phyloP scores from a whole-genome alignment of 1,140 invertebrate genomes.

The Ganaspis sp. region DNA sequence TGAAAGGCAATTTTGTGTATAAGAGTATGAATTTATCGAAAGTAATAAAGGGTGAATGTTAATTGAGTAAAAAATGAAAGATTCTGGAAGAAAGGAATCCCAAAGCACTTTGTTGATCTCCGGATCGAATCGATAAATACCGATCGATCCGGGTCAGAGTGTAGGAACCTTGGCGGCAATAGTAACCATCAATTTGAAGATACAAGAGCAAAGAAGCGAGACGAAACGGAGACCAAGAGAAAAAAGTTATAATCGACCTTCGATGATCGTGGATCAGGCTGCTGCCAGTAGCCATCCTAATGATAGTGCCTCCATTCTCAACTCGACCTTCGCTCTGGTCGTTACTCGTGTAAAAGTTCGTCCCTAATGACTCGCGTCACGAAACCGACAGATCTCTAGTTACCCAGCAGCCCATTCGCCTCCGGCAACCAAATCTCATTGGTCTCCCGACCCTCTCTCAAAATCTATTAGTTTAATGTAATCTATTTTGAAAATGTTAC shows the following conservation, averaged over 20 bases:
- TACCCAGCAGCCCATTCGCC: slow-evolving; percentile 30
- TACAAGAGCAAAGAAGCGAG: slow-evolving; percentile 39
- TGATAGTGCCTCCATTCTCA: slow-evolving; percentile 46
- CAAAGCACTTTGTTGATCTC: slow-evolving; percentile 31
- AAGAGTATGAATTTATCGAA: slow-evolving; percentile 48
- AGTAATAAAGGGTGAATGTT: slow-evolving; percentile 43
- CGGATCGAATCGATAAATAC: slow-evolving; percentile 51
- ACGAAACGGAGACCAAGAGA: slow-evolving; percentile 38
- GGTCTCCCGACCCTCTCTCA: slow-evolving; percentile 22
- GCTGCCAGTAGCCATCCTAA: slow-evolving; percentile 53
- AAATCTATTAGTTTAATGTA: neutral
- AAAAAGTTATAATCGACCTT: slow-evolving; percentile 47
- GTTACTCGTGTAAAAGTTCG: slow-evolving; percentile 45
- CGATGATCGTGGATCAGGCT: slow-evolving; percentile 47
- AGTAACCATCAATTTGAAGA: slow-evolving; percentile 46
- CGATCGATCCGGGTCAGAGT: slow-evolving; percentile 46
- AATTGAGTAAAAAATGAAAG: neutral
- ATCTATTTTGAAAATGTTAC: neutral
- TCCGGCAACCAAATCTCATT: slow-evolving; percentile 25
- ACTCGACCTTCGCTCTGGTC: slow-evolving; percentile 52
- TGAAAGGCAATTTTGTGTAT: neutral
- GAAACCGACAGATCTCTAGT: slow-evolving; percentile 43
- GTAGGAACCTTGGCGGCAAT: slow-evolving; percentile 31
- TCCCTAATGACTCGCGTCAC: slow-evolving; percentile 58
- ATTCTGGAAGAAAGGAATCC: slow-evolving; percentile 30